Conservation (phyloP, 2,113 vertebrate genomes). For the Proteles cristata region DNA sequence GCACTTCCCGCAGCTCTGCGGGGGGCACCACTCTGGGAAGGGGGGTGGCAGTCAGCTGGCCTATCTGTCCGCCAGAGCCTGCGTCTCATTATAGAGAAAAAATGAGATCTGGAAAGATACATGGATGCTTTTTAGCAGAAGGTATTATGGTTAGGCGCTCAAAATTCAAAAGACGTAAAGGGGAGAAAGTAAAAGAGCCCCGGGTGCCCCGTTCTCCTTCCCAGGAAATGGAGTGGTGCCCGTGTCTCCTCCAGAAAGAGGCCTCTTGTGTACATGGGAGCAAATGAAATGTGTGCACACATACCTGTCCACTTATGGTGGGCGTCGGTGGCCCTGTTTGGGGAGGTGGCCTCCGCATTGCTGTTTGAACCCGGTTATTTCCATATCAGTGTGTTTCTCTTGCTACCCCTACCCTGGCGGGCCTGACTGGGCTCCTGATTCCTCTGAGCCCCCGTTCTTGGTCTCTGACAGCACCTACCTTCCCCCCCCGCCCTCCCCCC, state of each 20-base stretch:
- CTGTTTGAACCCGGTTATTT: neutral
- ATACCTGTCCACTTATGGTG: neutral
- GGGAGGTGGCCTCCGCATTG: neutral
- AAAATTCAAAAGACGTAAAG: neutral
- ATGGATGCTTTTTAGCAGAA: neutral
- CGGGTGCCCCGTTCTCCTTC: neutral
- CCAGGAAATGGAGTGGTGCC: neutral
- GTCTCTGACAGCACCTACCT: neutral
- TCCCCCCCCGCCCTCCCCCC: no score
- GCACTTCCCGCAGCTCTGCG: neutral
- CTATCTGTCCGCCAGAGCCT: neutral
- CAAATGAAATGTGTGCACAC: neutral
- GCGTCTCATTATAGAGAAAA: neutral
- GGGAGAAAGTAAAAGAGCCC: neutral
- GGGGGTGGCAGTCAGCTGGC: neutral
- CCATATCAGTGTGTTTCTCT: neutral
- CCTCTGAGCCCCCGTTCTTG: neutral
- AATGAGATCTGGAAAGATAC: neutral
- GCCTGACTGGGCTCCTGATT: neutral
- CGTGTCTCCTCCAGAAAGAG: neutral
- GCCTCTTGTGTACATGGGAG: neutral
- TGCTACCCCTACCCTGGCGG: fast-evolving
- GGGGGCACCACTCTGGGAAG: neutral
- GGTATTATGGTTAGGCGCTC: neutral
- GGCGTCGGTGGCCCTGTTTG: neutral